These are phyloP conservation scores for Chelonus formosanus DNA, from an alignment of 2,888 invertebrate species.

Conservation along the genomic window DNA sequence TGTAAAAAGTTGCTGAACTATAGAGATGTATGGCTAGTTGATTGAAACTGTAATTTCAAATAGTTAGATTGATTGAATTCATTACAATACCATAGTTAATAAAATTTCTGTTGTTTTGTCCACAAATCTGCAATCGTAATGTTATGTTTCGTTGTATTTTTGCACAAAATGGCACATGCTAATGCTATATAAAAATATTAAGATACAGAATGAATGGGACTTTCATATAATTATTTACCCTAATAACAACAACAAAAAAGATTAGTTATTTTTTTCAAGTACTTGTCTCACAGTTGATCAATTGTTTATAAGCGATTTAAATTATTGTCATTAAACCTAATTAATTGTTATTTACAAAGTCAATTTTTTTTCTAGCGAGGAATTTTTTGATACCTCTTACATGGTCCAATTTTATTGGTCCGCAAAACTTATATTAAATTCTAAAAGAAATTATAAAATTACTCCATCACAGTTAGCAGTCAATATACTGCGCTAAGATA, in stretches of 20 bases:
- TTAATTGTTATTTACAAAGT: slow-evolving; percentile 44
- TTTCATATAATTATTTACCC: slow-evolving; percentile 30
- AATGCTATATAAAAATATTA: too few species aligned
- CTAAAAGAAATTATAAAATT: slow-evolving; percentile 48
- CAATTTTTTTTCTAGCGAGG: slow-evolving; percentile 35
- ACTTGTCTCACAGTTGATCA: slow-evolving; percentile 32
- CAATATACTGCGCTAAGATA: slow-evolving; percentile 44
- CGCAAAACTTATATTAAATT: slow-evolving; percentile 36
- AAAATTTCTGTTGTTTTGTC: too few species aligned
- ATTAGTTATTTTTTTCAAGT: slow-evolving; percentile 34
- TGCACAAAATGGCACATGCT: too few species aligned
- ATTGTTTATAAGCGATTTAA: slow-evolving; percentile 33
- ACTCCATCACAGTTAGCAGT: slow-evolving; percentile 62
- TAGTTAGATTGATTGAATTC: background rate
- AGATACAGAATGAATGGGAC: background rate
- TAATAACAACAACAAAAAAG: slow-evolving; percentile 21
- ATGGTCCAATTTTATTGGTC: too few species aligned
- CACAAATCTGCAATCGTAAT: too few species aligned
- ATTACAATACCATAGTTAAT: background rate
- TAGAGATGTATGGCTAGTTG: slow-evolving; percentile 15
- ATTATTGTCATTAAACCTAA: slow-evolving; percentile 17
- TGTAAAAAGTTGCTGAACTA: background rate
- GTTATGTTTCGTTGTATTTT: too few species aligned
- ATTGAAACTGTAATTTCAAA: background rate
- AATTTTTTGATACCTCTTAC: too few species aligned